Evolutionary conservation across 2,113 vertebrate genomes (phyloP).

Genomic region (Rana temporaria): DNA sequence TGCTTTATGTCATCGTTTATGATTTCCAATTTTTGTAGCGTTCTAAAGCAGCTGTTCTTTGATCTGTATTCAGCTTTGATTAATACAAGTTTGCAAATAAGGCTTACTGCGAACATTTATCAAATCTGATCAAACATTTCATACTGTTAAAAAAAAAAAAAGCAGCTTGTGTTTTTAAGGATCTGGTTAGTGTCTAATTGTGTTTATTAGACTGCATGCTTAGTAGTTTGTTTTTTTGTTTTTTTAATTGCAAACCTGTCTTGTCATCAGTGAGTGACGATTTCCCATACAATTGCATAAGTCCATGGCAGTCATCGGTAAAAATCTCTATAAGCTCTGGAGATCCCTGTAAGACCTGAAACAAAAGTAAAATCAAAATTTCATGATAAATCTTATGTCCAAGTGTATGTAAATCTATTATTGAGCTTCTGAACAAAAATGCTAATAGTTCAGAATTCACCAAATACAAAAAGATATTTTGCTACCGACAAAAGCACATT

Average conservation of each 20-base stretch:
- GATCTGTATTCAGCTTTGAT: constrained; percentile 47
- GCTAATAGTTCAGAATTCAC: too few species aligned
- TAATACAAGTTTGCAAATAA: constrained; percentile 29
- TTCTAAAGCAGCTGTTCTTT: constrained; percentile 26
- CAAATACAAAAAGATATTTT: too few species aligned
- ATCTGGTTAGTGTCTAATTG: not conserved
- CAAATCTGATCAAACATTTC: constrained; percentile 15
- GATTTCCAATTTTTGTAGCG: constrained; percentile 41
- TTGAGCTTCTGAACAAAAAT: too few species aligned
- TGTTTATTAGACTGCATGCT: not conserved
- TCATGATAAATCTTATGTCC: too few species aligned
- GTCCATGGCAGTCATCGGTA: constrained; percentile 73
- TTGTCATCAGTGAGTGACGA: constrained; percentile 61
- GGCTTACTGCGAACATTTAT: constrained; percentile 7
- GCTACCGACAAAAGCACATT: too few species aligned
- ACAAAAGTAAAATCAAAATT: not conserved
- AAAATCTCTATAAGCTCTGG: constrained; percentile 80
- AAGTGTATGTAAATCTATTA: too few species aligned
- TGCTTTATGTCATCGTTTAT: constrained; percentile 24
- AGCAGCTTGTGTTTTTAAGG: too few species aligned
- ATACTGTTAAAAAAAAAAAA: not conserved
- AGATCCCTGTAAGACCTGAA: constrained; percentile 83
- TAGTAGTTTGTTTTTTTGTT: not conserved
- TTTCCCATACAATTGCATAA: constrained; percentile 69
- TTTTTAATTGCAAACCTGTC: constrained; percentile 71